These are phyloP conservation scores for Leptura quadrifasciata DNA, from an alignment of 2,888 invertebrate species.

Conservation along the genomic window DNA sequence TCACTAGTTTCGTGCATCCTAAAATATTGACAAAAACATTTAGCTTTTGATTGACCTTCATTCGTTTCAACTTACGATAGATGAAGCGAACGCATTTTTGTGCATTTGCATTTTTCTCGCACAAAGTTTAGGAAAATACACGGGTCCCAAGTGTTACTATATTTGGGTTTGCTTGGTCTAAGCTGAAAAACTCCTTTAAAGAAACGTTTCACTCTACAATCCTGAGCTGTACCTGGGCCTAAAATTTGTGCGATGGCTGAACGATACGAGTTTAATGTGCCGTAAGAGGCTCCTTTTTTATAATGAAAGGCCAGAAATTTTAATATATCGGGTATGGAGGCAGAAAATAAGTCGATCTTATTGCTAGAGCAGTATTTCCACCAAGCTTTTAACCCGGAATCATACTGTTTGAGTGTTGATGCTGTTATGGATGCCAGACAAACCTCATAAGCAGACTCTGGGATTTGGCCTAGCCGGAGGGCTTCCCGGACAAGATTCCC, in stretches of 20 bases:
- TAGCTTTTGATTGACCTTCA: too few species aligned
- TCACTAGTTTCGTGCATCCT: too few species aligned
- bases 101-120: too few species aligned
- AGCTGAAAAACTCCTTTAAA: conserved; percentile 43
- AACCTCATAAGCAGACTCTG: background rate
- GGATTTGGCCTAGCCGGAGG: background rate
- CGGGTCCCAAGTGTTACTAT: conserved; percentile 17
- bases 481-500: background rate
- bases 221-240: conserved; percentile 20
- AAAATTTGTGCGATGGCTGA: conserved; percentile 43
- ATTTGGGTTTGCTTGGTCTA: conserved; percentile 31
- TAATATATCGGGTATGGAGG: conserved; percentile 18
- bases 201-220: conserved; percentile 42
- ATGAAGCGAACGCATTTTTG: too few species aligned
- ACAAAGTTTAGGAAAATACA: background rate
- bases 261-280: conserved; percentile 42
- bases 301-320: conserved; percentile 35
- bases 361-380: conserved; percentile 38
- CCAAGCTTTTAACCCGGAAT: conserved; percentile 37
- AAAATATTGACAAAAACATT: too few species aligned
- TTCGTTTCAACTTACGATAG: too few species aligned
- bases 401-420: conserved; percentile 34
- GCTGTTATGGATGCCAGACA: background rate
- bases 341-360: conserved; percentile 9
- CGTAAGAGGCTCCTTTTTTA: conserved; percentile 39